Base-by-base conservation (phyloP, 2,888 invertebrate species). In the Drosophila rubida region DNA sequence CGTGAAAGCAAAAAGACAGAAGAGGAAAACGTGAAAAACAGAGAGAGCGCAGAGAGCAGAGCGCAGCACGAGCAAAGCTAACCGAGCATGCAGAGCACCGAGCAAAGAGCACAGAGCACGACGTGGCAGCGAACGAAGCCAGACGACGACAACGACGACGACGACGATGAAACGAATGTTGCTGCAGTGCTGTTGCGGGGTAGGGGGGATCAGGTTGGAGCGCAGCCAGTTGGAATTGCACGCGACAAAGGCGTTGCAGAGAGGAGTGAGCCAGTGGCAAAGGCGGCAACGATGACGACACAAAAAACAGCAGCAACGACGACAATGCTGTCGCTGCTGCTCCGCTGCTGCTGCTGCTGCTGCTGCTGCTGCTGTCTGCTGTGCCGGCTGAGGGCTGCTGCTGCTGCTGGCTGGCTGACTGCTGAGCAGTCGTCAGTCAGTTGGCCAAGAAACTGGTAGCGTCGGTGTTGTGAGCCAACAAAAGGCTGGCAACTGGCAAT, bases 401-500 rank as follows among this genome's bases (percentile, higher is more conserved):
- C 75, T 69, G 66, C 74, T 64, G 86, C 82, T 84, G 82, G 82
- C 74, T 87, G 84, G 86, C 89, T 84, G 87, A 83, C 86, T 79
- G 75, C 87, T 53, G 87, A 88, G 89, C 90, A 90, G 90, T 90
- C 90, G 90, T 90, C 90, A 85, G 85, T 85, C 87, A 90, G 90
- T 90, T 90, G 90, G 90, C 90, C 89, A 90, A 90, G 87, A 90
- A 90, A 89, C 87, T 85, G 86, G 85, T 83, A 87, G 85, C 87
- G 87, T 80, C 84, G 83, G 85, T 85, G 84, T 87, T 77, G 87
- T 73, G 84, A 85, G 84, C 84, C 84, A 85, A 87, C 84, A 85
- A 83, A 84, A 85, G 85, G 87, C 80, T 80, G 80, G 80, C 80
- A 78, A 64, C 80, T 79, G 80, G 77, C 80, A 84, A 75, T 61